A percentile compares a stretch with the other conserved stretches of the same genome.
Evolutionary conservation across 2,113 vertebrate genomes (phyloP).

Genomic region (Chaenogobius annularis): DNA sequence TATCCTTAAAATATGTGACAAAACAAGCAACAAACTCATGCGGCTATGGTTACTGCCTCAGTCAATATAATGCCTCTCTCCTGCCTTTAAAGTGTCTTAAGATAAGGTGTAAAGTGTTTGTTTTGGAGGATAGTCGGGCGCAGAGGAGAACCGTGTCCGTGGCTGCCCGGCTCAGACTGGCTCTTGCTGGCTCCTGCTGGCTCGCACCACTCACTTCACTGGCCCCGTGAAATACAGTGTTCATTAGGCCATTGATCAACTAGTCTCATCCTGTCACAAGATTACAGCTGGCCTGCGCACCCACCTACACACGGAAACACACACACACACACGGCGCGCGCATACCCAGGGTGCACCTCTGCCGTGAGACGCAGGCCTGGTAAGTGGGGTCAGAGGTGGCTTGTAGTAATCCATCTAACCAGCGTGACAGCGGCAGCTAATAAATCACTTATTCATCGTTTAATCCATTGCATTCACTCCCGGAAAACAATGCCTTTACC

Average conservation of each 20-base stretch:
- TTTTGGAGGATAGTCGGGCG: constrained; percentile 21
- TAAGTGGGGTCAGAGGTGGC: constrained; percentile 82
- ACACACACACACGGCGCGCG: constrained; percentile 31
- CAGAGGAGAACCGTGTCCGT: not conserved
- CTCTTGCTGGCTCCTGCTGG: constrained; percentile 30
- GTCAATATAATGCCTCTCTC: too few species aligned
- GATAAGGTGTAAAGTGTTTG: constrained; percentile 29
- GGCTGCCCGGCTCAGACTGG: constrained; percentile 13
- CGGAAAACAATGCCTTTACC: constrained; percentile 69
- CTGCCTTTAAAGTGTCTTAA: not conserved
- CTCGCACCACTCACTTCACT: constrained; percentile 67
- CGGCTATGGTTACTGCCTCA: too few species aligned
- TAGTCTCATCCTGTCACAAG: constrained; percentile 80
- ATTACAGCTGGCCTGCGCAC: constrained; percentile 78
- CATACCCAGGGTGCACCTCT: constrained; percentile 54
- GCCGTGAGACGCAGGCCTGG: constrained; percentile 65
- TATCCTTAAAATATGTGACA: too few species aligned
- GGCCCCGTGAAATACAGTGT: constrained; percentile 78
- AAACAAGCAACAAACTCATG: too few species aligned
- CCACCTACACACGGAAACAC: constrained; percentile 54
- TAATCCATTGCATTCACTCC: constrained; percentile 80
- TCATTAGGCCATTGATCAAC: constrained; percentile 85
- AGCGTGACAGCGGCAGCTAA: constrained; percentile 82
- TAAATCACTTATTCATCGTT: constrained; percentile 87
- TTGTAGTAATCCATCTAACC: constrained; percentile 85